These are phyloP conservation scores for Pachyrhynchus sulphureomaculatus DNA, from an alignment of 1,140 invertebrate genomes.

Conservation along the genomic window DNA sequence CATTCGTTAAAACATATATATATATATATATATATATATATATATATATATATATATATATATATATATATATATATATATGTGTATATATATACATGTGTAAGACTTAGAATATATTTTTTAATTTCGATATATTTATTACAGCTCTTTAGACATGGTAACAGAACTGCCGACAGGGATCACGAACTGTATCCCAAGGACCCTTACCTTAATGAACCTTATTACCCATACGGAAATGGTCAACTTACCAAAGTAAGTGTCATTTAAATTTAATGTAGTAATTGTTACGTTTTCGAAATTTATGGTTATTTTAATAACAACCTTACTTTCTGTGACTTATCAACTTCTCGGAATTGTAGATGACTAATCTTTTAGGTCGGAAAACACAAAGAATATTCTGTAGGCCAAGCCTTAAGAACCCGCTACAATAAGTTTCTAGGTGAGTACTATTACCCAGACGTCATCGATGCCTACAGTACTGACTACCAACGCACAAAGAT, in stretches of 20 bases:
- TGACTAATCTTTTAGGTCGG: conserved; percentile 24
- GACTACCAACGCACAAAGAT: conserved; percentile 61
- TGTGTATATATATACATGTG: too few species aligned
- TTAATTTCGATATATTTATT: too few species aligned
- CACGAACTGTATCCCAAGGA: conserved; percentile 23
- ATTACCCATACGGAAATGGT: conserved; percentile 14
- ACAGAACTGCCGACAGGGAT: conserved; percentile 17
- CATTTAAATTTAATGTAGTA: too few species aligned
- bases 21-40: too few species aligned
- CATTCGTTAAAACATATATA: too few species aligned
- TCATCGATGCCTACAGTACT: conserved; percentile 29
- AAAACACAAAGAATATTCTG: conserved; percentile 56
- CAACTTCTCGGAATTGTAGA: too few species aligned
- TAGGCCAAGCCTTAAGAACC: conserved; percentile 61
- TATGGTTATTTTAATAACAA: too few species aligned
- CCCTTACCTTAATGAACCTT: conserved; percentile 13
- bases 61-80: too few species aligned
- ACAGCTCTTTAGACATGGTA: conserved; percentile 20
- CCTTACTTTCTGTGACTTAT: too few species aligned
- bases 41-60: too few species aligned
- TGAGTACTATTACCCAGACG: conserved; percentile 56
- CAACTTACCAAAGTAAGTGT: conserved; percentile 22
- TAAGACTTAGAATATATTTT: too few species aligned
- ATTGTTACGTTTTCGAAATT: too few species aligned
- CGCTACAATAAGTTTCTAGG: conserved; percentile 64